Conservation (phyloP, 2,113 vertebrate species). For the Tychaedon coryphoeus region DNA sequence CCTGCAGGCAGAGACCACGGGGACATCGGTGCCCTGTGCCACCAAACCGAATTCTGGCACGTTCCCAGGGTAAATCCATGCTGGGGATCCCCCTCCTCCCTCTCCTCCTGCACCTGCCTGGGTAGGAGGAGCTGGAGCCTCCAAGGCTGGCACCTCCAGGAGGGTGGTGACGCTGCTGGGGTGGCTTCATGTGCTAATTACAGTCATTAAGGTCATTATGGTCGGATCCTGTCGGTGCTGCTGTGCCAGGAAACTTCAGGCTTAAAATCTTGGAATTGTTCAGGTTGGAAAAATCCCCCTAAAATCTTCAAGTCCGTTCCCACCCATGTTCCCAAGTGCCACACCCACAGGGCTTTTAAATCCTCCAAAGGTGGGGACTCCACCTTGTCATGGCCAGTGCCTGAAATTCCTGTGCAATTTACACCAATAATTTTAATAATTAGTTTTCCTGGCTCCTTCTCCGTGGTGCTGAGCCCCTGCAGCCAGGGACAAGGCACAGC, state of each 20-base stretch:
- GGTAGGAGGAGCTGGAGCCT: background rate
- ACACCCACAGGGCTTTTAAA: rapidly evolving
- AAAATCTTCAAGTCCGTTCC: too few species aligned
- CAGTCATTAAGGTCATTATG: background rate
- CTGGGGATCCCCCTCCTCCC: background rate
- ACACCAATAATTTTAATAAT: background rate
- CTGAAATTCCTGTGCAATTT: rapidly evolving
- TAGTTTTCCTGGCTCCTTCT: background rate
- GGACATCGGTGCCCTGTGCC: background rate
- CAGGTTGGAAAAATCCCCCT: background rate
- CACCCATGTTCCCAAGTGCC: background rate
- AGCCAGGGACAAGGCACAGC: background rate
- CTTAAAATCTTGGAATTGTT: background rate
- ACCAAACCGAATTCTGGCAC: background rate
- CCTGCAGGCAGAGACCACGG: rapidly evolving
- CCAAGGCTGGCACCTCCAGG: background rate
- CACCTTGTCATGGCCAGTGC: background rate
- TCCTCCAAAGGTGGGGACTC: background rate
- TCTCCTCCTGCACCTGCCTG: background rate
- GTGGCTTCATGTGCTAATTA: background rate
- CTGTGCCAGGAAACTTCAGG: background rate
- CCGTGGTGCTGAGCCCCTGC: rapidly evolving
- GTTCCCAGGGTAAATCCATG: rapidly evolving
- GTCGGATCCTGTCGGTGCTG: background rate
- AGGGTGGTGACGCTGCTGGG: rapidly evolving